These are phyloP conservation scores for Chroicocephalus ridibundus DNA, from an alignment of 2,113 vertebrate genomes.

Conservation along the genomic window DNA sequence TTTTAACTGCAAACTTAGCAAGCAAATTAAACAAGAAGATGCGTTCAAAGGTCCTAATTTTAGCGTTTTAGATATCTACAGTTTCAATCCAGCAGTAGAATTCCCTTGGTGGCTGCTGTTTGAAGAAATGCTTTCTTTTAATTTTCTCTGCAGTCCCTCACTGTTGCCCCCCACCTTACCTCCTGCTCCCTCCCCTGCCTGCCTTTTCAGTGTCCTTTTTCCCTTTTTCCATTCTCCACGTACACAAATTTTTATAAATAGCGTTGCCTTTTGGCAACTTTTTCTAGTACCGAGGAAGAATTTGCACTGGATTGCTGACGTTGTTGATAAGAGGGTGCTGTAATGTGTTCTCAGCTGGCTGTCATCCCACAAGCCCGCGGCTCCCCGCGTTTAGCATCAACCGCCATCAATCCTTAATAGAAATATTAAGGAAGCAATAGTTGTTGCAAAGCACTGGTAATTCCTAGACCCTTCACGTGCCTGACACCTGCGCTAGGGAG, in stretches of 20 bases:
- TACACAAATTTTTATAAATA: neutral
- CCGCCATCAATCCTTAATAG: neutral
- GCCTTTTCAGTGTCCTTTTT: neutral
- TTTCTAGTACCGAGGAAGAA: neutral
- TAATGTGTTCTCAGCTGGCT: neutral
- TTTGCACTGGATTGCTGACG: neutral
- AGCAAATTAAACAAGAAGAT: neutral
- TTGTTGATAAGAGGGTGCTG: neutral
- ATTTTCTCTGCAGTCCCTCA: neutral
- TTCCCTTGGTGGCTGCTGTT: neutral
- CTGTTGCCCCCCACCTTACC: neutral
- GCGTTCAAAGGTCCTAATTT: neutral
- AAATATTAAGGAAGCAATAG: neutral
- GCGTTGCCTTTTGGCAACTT: neutral
- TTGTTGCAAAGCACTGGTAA: neutral
- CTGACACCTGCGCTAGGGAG: neutral
- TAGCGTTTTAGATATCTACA: neutral
- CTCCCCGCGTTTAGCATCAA: neutral
- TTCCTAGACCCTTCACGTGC: neutral
- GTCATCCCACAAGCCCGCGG: too few relatives aligned
- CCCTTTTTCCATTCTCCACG: neutral
- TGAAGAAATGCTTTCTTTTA: neutral
- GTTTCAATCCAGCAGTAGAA: neutral
- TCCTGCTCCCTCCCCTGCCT: neutral
- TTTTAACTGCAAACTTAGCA: neutral